phyloP scores from a whole-genome alignment of 2,113 vertebrate genomes.

The Mugil cephalus region DNA sequence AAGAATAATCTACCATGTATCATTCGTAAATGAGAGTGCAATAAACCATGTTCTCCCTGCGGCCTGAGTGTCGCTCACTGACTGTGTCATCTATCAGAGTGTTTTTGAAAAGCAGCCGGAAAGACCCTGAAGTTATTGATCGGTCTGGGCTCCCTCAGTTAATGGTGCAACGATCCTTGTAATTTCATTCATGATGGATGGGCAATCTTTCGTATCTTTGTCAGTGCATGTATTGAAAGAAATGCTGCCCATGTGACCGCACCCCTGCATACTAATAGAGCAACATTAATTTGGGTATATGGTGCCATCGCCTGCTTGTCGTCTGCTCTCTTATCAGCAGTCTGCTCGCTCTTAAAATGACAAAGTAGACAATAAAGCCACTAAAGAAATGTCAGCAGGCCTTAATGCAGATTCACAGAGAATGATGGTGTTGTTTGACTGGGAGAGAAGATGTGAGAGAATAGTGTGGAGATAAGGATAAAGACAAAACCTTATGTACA shows the following conservation, averaged over 20 bases:
- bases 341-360: not conserved
- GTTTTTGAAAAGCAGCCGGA: slow-evolving; percentile 27
- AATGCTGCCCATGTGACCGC: not conserved
- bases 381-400: not conserved
- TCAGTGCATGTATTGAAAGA: not conserved
- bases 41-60: slow-evolving; percentile 6
- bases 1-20: not conserved
- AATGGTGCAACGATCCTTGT: not conserved
- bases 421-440: too few species aligned
- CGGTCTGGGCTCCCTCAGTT: slow-evolving; percentile 1
- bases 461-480: not conserved
- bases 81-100: slow-evolving; percentile 35
- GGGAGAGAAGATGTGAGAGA: not conserved
- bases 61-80: not conserved
- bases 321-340: not conserved
- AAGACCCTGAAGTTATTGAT: slow-evolving; percentile 8
- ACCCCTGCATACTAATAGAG: not conserved
- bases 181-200: slow-evolving; percentile 6
- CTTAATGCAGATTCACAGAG: not conserved
- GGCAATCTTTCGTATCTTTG: not conserved
- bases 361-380: not conserved
- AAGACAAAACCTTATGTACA: not conserved
- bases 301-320: not conserved
- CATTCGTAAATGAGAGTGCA: slow-evolving; percentile 30
- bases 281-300: not conserved